A percentile compares a stretch with the other conserved stretches of the same genome.
phyloP scores from a whole-genome alignment of 1,140 invertebrate genomes.

The Adelges cooleyi region DNA sequence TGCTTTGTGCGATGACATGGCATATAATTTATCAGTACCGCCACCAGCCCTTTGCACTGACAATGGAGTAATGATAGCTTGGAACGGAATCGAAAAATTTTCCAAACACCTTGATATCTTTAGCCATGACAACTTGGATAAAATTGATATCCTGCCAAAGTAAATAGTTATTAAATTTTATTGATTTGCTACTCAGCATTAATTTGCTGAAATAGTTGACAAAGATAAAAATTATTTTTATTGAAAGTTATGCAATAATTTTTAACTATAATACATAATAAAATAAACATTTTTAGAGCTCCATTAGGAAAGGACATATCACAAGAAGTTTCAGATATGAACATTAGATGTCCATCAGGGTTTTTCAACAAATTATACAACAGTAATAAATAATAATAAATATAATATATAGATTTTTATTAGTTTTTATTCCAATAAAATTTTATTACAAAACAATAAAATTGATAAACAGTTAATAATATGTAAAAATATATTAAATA shows the following conservation, averaged over 20 bases:
- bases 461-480: neutral
- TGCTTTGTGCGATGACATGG: conserved; percentile 52
- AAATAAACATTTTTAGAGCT: conserved; percentile 36
- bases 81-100: conserved; percentile 84
- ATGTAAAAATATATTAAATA: no score
- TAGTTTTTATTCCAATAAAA: neutral
- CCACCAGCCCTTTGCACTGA: conserved; percentile 85
- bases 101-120: conserved; percentile 40
- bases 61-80: conserved; percentile 99
- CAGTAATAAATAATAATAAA: conserved; percentile 2
- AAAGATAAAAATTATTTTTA: no score
- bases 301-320: conserved; percentile 48
- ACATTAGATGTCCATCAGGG: conserved; percentile 43
- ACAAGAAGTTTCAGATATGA: conserved; percentile 41
- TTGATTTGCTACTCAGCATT: no score
- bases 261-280: no score
- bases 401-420: neutral
- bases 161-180: neutral
- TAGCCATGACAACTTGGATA: conserved; percentile 40
- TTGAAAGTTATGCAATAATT: no score
- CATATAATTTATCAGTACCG: conserved; percentile 58
- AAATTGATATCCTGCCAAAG: conserved; percentile 41
- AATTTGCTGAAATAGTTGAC: no score
- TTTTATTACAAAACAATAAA: conserved; percentile 6
- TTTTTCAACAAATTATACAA: conserved; percentile 21